A percentile compares a stretch with the other conserved stretches of the same genome.
Evolutionary conservation across 2,113 vertebrate species (phyloP).

Genomic region (Labeo catla): DNA sequence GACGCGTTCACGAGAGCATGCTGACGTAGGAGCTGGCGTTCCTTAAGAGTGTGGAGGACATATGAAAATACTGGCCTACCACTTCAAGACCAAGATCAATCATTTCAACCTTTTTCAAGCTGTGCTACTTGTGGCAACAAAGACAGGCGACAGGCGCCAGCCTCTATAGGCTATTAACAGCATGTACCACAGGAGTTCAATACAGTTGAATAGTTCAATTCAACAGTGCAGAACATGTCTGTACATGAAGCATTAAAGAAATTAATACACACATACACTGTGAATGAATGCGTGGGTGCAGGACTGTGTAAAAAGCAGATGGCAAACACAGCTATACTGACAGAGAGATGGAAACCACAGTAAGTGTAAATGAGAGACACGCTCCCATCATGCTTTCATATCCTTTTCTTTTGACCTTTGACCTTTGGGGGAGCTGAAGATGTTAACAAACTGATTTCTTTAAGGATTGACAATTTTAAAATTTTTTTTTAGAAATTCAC

Average conservation of each 20-base stretch:
- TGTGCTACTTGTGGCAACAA: neutral
- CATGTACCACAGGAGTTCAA: slow-evolving; percentile 6
- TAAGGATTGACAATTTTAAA: no score
- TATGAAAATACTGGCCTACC: neutral
- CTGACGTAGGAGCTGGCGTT: no score
- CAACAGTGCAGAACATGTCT: slow-evolving; percentile 16
- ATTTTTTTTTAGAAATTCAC: no score
- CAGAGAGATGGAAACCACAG: neutral
- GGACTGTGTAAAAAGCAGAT: neutral
- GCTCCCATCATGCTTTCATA: neutral
- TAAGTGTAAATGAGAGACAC: neutral
- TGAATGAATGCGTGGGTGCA: neutral
- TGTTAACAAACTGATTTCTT: neutral
- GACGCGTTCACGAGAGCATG: no score
- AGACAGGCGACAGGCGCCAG: neutral
- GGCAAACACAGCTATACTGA: neutral
- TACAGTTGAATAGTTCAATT: slow-evolving; percentile 21
- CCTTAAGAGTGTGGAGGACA: neutral
- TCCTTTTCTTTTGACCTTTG: neutral
- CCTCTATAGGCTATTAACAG: neutral
- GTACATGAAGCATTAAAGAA: slow-evolving; percentile 5
- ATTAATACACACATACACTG: neutral
- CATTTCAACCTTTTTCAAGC: neutral
- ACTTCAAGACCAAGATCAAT: slow-evolving; percentile 1
- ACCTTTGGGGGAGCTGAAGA: neutral